Conservation (phyloP, 2,113 vertebrate genomes). For the Pica pica region DNA sequence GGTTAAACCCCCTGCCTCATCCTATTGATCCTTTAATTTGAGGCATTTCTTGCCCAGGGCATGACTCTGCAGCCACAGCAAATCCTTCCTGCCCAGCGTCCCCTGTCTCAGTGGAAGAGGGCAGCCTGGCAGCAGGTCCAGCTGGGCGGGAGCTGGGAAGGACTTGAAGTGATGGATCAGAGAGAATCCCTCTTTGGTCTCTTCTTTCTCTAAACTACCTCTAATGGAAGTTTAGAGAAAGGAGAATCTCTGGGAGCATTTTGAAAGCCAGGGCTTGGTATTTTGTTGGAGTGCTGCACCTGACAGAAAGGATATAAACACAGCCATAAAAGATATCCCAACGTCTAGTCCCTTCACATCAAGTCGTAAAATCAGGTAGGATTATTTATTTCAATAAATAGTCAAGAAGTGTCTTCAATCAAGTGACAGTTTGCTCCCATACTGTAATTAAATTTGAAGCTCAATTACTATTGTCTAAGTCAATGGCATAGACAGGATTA, state of each 20-base stretch:
- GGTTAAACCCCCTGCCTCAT: neutral
- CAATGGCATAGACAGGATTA: neutral
- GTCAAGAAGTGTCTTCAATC: slow-evolving; percentile 12
- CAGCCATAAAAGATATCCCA: neutral
- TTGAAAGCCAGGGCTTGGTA: neutral
- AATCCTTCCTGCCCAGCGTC: neutral
- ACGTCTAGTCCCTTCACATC: neutral
- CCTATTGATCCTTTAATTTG: neutral
- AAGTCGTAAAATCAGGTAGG: neutral
- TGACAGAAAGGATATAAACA: neutral
- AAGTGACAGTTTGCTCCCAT: neutral
- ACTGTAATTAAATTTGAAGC: slow-evolving; percentile 48
- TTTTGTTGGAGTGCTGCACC: neutral
- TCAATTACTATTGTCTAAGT: slow-evolving; percentile 19
- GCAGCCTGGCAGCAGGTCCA: neutral
- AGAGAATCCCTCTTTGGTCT: neutral
- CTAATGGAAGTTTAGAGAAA: neutral
- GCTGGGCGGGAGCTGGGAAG: neutral
- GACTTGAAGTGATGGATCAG: neutral
- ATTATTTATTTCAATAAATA: slow-evolving; percentile 33
- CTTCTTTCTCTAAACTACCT: neutral
- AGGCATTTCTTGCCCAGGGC: neutral
- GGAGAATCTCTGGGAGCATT: neutral
- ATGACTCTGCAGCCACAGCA: neutral
- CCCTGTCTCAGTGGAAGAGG: neutral